Conservation (phyloP, 2,797 vertebrate species). For the Rachycentron canadum region DNA sequence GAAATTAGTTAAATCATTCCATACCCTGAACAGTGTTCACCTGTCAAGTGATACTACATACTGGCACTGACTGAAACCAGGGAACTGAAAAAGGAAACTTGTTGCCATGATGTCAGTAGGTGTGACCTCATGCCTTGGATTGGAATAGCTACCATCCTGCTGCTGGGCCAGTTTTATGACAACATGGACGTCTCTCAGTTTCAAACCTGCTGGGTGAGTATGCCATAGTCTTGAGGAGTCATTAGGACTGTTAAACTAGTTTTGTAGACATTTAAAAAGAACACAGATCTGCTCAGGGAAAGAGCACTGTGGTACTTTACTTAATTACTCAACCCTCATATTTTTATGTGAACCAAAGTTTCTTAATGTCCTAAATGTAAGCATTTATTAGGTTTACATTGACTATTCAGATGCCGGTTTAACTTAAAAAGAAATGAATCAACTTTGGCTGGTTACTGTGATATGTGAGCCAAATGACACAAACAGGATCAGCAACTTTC, state of each 20-base stretch:
- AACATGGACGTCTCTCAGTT: constrained; percentile 33
- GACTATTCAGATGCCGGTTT: background rate
- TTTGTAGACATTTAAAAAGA: constrained; percentile 37
- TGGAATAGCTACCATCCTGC: constrained; percentile 23
- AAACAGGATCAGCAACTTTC: background rate
- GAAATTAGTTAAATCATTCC: too few species aligned
- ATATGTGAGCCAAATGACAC: constrained; percentile 7
- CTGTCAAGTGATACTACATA: constrained; percentile 25
- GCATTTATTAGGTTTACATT: background rate
- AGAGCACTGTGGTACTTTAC: constrained; percentile 9
- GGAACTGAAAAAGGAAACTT: constrained; percentile 27
- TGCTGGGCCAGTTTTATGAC: constrained; percentile 52
- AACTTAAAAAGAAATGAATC: background rate
- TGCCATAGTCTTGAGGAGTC: constrained; percentile 26
- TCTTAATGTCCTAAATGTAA: background rate
- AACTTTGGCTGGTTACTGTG: background rate
- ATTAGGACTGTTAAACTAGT: constrained; percentile 63
- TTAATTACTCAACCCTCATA: background rate
- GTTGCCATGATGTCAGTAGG: constrained; percentile 44
- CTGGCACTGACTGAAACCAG: constrained; percentile 41
- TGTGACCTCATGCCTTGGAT: constrained; percentile 46
- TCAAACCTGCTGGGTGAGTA: constrained; percentile 72
- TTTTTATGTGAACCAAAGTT: background rate
- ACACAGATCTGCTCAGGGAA: background rate
- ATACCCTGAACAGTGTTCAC: constrained; percentile 3